Evolutionary conservation across 2,888 invertebrate species (phyloP).

Genomic region (Drosophila peninsularis): DNA sequence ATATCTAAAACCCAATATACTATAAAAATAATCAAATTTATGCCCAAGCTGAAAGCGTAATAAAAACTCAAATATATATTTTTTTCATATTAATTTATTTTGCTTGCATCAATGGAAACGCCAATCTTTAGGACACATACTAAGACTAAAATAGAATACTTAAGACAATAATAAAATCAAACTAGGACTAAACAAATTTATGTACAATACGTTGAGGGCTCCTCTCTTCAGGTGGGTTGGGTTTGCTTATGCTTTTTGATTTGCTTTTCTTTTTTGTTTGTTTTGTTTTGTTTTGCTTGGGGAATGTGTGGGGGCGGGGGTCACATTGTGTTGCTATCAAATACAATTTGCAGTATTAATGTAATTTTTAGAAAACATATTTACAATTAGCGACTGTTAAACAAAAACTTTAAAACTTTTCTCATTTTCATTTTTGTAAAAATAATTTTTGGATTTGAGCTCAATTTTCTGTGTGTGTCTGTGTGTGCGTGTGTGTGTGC

Average conservation of each 20-base stretch:
- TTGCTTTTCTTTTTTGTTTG: constrained; percentile 7
- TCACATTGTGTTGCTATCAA: constrained; percentile 16
- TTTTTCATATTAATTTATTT: constrained; percentile 52
- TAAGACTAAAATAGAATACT: constrained; percentile 61
- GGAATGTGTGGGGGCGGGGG: not conserved
- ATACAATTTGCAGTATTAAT: constrained; percentile 31
- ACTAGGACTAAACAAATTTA: constrained; percentile 62
- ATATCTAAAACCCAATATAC: not conserved
- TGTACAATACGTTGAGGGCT: constrained; percentile 56
- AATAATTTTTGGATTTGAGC: constrained; percentile 77
- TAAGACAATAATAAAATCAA: constrained; percentile 47
- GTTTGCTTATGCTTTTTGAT: constrained; percentile 27
- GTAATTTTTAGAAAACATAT: constrained; percentile 43
- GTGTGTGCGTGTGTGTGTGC: constrained; percentile 18
- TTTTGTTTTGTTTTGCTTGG: not conserved
- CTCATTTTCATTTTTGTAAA: constrained; percentile 39
- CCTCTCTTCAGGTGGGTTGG: constrained; percentile 53
- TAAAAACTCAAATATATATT: not conserved
- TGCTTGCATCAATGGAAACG: constrained; percentile 44
- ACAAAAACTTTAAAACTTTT: constrained; percentile 32
- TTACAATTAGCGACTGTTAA: constrained; percentile 51
- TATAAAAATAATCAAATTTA: no score
- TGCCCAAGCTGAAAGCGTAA: not conserved
- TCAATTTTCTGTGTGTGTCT: constrained; percentile 48
- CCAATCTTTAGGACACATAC: constrained; percentile 56